Percentiles rank a stretch among this genome's conserved stretches.
Conservation (phyloP, 1,140 invertebrate species). For the Homalodisca vitripennis region DNA sequence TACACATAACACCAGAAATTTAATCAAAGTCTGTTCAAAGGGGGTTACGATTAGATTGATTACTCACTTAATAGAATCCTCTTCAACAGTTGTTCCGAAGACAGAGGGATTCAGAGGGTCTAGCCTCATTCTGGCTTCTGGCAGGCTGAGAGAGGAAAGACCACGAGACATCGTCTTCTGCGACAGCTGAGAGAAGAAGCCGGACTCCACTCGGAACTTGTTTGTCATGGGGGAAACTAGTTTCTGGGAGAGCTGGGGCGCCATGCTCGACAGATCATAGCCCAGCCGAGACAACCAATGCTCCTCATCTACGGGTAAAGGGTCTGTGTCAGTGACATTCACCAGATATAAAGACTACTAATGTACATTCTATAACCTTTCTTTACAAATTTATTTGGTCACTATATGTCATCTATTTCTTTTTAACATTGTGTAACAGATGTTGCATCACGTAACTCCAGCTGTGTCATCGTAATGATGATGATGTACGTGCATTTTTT, state of each 20-base stretch:
- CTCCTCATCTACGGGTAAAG: conserved; percentile 84
- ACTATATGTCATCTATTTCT: too few species aligned
- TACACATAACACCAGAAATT: too few species aligned
- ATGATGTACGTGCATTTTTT: too few species aligned
- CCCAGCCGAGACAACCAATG: conserved; percentile 82
- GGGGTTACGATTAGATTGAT: too few species aligned
- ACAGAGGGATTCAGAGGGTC: conserved; percentile 26
- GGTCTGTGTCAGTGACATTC: too few species aligned
- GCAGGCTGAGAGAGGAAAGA: conserved; percentile 45
- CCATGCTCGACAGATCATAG: conserved; percentile 80
- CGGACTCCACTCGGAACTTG: conserved; percentile 67
- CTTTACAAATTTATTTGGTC: too few species aligned
- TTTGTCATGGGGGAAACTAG: conserved; percentile 50
- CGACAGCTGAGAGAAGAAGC: conserved; percentile 73
- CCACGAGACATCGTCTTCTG: conserved; percentile 71
- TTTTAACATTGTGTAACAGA: too few species aligned
- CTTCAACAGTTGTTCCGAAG: neutral
- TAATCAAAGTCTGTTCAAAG: too few species aligned
- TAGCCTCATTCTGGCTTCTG: conserved; percentile 24
- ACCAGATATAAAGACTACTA: too few species aligned
- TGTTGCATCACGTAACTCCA: too few species aligned
- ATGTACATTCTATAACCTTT: too few species aligned
- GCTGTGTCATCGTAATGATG: too few species aligned
- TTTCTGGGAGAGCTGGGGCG: conserved; percentile 75
- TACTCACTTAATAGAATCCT: conserved; percentile 1